These are phyloP conservation scores for Tupaia chinensis DNA, from an alignment of 2,113 vertebrate genomes.

Conservation along the genomic window DNA sequence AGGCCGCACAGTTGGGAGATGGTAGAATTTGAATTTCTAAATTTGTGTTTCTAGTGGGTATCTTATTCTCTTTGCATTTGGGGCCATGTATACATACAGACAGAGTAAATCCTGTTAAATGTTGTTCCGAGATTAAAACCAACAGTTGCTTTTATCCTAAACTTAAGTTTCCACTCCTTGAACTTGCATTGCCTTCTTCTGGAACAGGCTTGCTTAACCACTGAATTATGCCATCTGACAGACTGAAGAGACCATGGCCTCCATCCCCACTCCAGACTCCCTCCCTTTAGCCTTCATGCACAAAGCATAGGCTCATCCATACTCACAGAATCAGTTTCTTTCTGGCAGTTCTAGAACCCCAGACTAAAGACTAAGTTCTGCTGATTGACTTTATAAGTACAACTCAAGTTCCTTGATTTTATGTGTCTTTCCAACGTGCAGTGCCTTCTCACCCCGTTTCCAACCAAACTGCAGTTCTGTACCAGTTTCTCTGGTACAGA, in stretches of 20 bases:
- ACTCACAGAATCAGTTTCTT: background rate
- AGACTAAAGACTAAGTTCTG: background rate
- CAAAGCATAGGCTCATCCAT: rapidly evolving
- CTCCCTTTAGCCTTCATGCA: background rate
- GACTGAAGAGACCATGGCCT: background rate
- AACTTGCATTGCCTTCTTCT: background rate
- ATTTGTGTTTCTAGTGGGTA: background rate
- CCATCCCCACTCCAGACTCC: no score
- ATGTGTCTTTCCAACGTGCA: background rate
- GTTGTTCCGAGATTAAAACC: background rate
- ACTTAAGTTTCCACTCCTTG: background rate
- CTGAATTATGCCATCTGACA: background rate
- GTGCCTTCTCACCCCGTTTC: slow-evolving; percentile 60
- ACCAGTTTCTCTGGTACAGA: background rate
- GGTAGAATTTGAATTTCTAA: background rate
- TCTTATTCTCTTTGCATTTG: background rate
- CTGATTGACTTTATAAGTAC: background rate
- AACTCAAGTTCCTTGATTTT: background rate
- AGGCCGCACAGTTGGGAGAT: background rate
- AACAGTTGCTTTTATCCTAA: background rate
- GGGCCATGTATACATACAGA: background rate
- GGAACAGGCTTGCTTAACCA: background rate
- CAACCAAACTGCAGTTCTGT: background rate
- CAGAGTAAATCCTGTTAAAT: background rate
- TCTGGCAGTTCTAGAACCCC: background rate